Base-by-base conservation (phyloP, 2,888 invertebrate genomes). In the Lydus trimaculatus region DNA sequence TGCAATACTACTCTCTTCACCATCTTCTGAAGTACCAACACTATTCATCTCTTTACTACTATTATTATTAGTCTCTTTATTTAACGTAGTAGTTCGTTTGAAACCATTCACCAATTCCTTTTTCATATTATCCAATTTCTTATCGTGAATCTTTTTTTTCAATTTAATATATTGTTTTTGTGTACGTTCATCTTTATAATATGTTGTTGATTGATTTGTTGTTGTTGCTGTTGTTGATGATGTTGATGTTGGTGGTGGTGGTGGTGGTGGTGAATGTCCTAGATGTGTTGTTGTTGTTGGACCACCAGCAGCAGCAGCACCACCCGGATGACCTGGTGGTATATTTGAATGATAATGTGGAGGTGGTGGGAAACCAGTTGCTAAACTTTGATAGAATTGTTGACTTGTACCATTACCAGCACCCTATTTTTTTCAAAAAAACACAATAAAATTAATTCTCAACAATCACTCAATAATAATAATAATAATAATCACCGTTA, bases 91-190 rank as follows among this genome's bases (percentile, higher is more conserved):
- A 61, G 81, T 79, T 70, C 84, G 78, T 69, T 83, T 82, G 84
- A 85, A 86, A 83, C 88, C 88, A 80, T 89, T 89, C 25, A 88
- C 82, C 77, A 91, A 81, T 78, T 90, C 91, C 85, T 93, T 93
- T 72, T 92, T 89, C 64, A 78, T 64, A 60, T 74, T 75, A 36
- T 75, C 71, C 17, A 70, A 63, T 71, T 82, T 83, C 73, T 85
- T 85, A 65, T 84, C 84, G 81, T 94, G 93, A 75, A 93, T 85
- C 85, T 94, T 94, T 79, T 91, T 90, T 83, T 91, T 90, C 78
- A 94, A 87, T 85, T 94, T 94, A 73, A 89, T 90, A 82, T 92
- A 91, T 84, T 93, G 93, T 72, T 92, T 87, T 81, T 93, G 93
- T 56, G 92, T 89, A 78, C 94, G 88, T 84, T 94, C 94, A 84